phyloP scores from a whole-genome alignment of 2,113 vertebrate species.

The Pogona vitticeps region DNA sequence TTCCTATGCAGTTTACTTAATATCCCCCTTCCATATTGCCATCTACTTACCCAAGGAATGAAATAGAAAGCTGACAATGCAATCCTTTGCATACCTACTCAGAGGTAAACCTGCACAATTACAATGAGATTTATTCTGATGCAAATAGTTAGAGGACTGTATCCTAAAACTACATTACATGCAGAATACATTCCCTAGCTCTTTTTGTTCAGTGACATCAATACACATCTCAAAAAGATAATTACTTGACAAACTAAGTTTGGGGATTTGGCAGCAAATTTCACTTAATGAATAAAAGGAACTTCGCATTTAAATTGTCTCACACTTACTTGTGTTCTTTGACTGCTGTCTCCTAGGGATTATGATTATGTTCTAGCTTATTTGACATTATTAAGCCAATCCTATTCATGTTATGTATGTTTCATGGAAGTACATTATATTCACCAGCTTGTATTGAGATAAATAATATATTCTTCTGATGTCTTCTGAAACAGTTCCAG shows the following conservation, averaged over 20 bases:
- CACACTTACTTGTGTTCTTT: slow-evolving; percentile 23
- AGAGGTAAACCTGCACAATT: neutral
- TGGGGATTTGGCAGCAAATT: slow-evolving; percentile 24
- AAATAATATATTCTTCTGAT: slow-evolving; percentile 13
- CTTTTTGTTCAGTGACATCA: neutral
- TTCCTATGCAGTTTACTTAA: slow-evolving; percentile 38
- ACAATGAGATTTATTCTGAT: neutral
- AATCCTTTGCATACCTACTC: neutral
- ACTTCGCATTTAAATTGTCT: neutral
- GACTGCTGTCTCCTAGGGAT: neutral
- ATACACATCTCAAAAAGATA: slow-evolving; percentile 27
- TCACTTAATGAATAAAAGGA: slow-evolving; percentile 30
- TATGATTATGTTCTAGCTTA: slow-evolving; percentile 17
- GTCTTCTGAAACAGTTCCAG: slow-evolving; percentile 24
- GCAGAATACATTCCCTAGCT: slow-evolving; percentile 46
- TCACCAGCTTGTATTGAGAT: slow-evolving; percentile 13
- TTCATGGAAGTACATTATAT: slow-evolving; percentile 21
- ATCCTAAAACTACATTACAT: slow-evolving; percentile 42
- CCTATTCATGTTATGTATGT: neutral
- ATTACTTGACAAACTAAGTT: slow-evolving; percentile 20
- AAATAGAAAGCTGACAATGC: slow-evolving; percentile 34
- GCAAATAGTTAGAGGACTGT: neutral
- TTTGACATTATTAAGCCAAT: slow-evolving; percentile 20
- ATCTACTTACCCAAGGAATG: slow-evolving; percentile 28
- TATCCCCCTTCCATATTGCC: slow-evolving; percentile 22